Percentiles rank a stretch among this genome's conserved stretches.
These are phyloP conservation scores for Lepidostoma basale DNA, from an alignment of 1,140 invertebrate species.

Conservation along the genomic window DNA sequence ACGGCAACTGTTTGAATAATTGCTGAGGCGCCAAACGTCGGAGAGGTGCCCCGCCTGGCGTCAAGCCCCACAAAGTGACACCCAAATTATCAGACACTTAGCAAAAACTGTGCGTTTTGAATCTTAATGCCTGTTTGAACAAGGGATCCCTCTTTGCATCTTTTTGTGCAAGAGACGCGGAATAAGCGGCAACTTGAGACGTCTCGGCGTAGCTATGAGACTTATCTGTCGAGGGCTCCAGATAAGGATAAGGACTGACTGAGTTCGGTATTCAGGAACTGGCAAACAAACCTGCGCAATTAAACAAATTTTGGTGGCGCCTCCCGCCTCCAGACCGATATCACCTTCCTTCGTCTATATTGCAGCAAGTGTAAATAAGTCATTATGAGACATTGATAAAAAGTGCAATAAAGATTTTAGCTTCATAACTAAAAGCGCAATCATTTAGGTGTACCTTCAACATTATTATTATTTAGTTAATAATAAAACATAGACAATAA, in stretches of 20 bases:
- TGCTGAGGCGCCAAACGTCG: constrained; percentile 15
- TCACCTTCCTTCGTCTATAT: neutral
- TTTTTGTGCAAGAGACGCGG: constrained; percentile 9
- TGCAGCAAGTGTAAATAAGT: neutral
- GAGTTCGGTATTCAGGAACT: too few species aligned
- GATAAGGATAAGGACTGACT: constrained; percentile 18
- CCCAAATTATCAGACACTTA: neutral
- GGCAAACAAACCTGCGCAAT: constrained; percentile 14
- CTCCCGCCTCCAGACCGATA: neutral
- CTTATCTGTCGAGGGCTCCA: neutral
- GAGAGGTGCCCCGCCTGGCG: constrained; percentile 1
- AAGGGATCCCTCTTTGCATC: neutral
- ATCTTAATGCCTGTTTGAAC: neutral
- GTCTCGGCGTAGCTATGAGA: constrained; percentile 5
- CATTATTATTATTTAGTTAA: too few species aligned
- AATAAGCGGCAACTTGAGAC: neutral
- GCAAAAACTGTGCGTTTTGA: neutral
- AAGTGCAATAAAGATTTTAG: too few species aligned
- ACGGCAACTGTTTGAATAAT: neutral
- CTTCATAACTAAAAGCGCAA: too few species aligned
- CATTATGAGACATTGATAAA: neutral
- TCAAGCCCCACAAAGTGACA: neutral
- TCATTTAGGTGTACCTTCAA: too few species aligned
- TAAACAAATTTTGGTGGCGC: constrained; percentile 14
- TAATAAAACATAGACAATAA: too few species aligned